Evolutionary conservation across 2,797 vertebrate species (phyloP).

Genomic region (Gobionotothen gibberifrons): DNA sequence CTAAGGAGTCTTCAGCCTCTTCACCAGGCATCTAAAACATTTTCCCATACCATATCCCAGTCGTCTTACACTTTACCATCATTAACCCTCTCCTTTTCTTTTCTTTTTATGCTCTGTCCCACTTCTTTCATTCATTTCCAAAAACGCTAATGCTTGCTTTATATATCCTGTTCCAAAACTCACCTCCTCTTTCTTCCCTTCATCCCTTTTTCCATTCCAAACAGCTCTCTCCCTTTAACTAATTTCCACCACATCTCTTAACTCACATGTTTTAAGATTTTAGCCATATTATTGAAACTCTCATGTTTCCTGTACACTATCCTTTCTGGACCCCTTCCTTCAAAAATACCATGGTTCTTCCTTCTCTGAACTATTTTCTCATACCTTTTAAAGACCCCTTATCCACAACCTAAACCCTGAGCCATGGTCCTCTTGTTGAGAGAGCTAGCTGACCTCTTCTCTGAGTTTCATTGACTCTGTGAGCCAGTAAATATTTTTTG

Average conservation of each 20-base stretch:
- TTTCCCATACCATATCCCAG: constrained; percentile 24
- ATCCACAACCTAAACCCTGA: constrained; percentile 8
- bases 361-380: constrained; percentile 23
- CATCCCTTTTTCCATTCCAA: constrained; percentile 31
- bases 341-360: constrained; percentile 34
- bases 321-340: constrained; percentile 20
- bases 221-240: constrained; percentile 11
- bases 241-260: constrained; percentile 12
- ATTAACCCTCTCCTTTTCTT: constrained; percentile 30
- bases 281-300: background rate
- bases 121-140: constrained; percentile 17
- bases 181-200: constrained; percentile 23
- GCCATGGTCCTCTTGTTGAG: constrained; percentile 23
- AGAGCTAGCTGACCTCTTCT: constrained; percentile 32
- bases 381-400: constrained; percentile 1
- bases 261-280: constrained; percentile 10
- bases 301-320: background rate
- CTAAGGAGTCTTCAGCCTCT: constrained; percentile 20
- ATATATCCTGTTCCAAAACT: constrained; percentile 27
- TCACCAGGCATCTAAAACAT: background rate
- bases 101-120: constrained; percentile 11
- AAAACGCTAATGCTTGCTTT: constrained; percentile 26
- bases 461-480: constrained; percentile 31
- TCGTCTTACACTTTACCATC: constrained; percentile 33
- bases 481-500: constrained; percentile 41